phyloP scores from a whole-genome alignment of 1,140 invertebrate genomes.

The Stenopsyche tienmushanensis region DNA sequence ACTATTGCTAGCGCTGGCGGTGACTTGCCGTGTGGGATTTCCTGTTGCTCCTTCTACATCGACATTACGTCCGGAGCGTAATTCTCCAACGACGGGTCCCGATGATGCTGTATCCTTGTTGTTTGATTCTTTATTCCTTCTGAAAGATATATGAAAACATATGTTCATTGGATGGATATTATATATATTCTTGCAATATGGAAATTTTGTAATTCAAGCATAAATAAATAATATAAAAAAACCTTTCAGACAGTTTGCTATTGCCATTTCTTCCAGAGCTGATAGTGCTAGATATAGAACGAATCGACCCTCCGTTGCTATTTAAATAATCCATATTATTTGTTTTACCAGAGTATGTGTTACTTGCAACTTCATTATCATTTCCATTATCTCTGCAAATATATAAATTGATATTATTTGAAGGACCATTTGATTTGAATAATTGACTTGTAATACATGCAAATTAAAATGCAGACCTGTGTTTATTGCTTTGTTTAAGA shows the following conservation, averaged over 20 bases:
- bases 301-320: constrained; percentile 51
- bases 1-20: constrained; percentile 54
- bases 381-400: constrained; percentile 17
- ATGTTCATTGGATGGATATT: neutral
- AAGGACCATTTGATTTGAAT: neutral
- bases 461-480: constrained; percentile 24
- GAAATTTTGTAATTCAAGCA: no score
- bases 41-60: constrained; percentile 7
- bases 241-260: constrained; percentile 34
- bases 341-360: constrained; percentile 25
- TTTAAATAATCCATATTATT: constrained; percentile 47
- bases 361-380: constrained; percentile 32
- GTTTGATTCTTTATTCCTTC: constrained; percentile 28
- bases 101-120: constrained; percentile 21
- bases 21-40: constrained; percentile 50
- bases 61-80: neutral
- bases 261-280: constrained; percentile 45
- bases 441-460: neutral
- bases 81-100: neutral
- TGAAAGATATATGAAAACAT: constrained; percentile 19
- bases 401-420: neutral
- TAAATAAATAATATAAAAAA: neutral
- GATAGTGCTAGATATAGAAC: constrained; percentile 52
- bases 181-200: neutral
- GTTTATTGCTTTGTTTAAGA: constrained; percentile 53